These are phyloP conservation scores for Dromococcyx pavoninus DNA, from an alignment of 2,797 vertebrate species.

Conservation along the genomic window DNA sequence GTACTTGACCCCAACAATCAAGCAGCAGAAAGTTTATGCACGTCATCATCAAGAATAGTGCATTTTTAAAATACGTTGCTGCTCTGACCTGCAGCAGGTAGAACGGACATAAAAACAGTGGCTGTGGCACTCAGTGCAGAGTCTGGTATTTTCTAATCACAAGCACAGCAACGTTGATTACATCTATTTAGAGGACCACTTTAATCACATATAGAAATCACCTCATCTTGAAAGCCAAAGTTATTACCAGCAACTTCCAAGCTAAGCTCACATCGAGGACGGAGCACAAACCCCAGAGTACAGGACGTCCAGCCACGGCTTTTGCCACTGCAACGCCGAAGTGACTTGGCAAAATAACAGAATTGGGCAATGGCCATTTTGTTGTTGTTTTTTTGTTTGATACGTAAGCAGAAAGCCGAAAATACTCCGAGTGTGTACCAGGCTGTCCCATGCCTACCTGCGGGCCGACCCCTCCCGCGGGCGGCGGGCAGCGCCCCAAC, in stretches of 20 bases:
- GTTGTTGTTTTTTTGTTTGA: neutral
- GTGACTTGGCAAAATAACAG: neutral
- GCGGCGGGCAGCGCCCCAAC: no score
- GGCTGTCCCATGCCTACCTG: neutral
- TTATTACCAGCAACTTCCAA: neutral
- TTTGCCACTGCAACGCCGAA: neutral
- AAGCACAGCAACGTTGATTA: neutral
- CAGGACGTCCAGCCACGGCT: neutral
- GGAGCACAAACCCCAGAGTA: neutral
- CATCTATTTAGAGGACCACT: fast-evolving
- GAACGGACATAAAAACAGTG: neutral
- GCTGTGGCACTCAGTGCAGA: neutral
- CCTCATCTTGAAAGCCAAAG: neutral
- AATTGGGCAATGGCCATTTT: neutral
- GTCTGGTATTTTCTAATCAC: neutral
- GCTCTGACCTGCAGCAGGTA: neutral
- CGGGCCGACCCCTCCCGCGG: neutral
- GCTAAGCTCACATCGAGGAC: neutral
- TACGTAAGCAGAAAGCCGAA: neutral
- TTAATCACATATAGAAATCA: neutral
- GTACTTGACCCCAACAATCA: neutral
- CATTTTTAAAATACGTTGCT: neutral
- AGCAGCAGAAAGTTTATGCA: neutral
- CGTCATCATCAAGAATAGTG: neutral
- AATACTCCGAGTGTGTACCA: neutral